Base-by-base conservation (phyloP, 2,797 vertebrate species). In the Syndactyla subalaris region DNA sequence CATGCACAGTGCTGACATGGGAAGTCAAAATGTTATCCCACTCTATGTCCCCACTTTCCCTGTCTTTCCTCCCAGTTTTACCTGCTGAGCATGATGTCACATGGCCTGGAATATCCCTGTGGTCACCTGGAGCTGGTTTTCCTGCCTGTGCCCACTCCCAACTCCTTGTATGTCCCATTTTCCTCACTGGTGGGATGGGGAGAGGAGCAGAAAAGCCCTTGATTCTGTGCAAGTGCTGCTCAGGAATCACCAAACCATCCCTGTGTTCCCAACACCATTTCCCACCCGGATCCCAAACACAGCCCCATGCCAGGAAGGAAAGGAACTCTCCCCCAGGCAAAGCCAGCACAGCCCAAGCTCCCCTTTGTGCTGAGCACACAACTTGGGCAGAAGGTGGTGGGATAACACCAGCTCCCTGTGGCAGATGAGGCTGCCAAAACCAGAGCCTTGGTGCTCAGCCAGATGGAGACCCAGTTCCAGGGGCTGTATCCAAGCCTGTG, bases 161-260 rank as follows among this genome's bases (percentile, higher is more conserved):
- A 1, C 48, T 55, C 41, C 81, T 14, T 27, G 27, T 16, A 6
- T 41, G 2, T 26, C 54, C 48, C 5, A 0, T 1, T 6, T 8
- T 26, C 12, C 8, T 36, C 18, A 0, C 46, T 3, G 12, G 19
- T 4, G 13, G 12, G 21, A 10, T 1, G 22, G 55, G 22, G 15
- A 73, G 54, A 17, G 46, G 46, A 48, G 11, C 48, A 16, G 61
- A 57, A 26, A 49, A 55, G 6, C 2, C 23, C 29, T 43, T 0
- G 8, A 18, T 21, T 34, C 48, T 5, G 24, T 49, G 13, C 48
- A 49, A 49, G 24, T 26, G 48, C 24, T 49, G 27, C 66, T 49
- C 34, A 23, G 19, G 65, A 29, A 1, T 2, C 11, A 26, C 0
- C 14, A 24, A 49, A 14, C 49, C 62, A 27, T 23, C 75, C 49